Base-by-base conservation (phyloP, 2,888 invertebrate genomes). In the Cancer borealis region DNA sequence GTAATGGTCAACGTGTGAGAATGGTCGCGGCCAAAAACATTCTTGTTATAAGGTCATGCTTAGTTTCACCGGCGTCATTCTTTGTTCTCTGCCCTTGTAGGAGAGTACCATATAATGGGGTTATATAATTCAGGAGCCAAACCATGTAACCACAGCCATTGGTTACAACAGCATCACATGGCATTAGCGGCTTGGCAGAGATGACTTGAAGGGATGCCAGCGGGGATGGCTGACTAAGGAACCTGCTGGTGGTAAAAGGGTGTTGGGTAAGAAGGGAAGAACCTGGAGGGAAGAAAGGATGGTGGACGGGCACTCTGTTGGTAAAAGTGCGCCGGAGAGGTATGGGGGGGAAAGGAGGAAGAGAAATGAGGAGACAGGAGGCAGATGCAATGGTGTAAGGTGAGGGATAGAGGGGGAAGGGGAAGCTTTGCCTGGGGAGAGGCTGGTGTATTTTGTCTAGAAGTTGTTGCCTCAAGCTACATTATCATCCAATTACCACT, bases 51-150 rank as follows among this genome's bases (percentile, higher is more conserved):
- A 73, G 84, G 39, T 39, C 4, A 30, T 30, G 84, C 84, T 84
- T 39, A 10, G 39, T 84, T 84, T 84, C 30, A 0, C 39, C 39
- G 84, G n/a, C 14, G 84, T 39, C 39, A 39, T 30, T 39, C 39
- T 39, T 39, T 39, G 14, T 39, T 84, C 30, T 84, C n/a, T 84
- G 84, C 39, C 84, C 84, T 39, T 84, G 30, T 10, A 14, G 84
- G 12, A 30, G 39, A 84, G 17, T 12, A 84, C 0, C 84, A 84
- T 12, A 30, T 84, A 84, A 84, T 84, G 84, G 39, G 84, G 84
- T 84, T 84, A 84, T 39, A 84, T 84, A 84, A 84, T 84, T 84
- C 84, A 84, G 14, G 84, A 39, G 84, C 39, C 84, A 84, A 84
- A 84, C 84, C 84, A 84, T 84, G 84, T 84, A 84, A 84, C 84